phyloP scores from a whole-genome alignment of 2,113 vertebrate genomes.

The Tympanuchus pallidicinctus region DNA sequence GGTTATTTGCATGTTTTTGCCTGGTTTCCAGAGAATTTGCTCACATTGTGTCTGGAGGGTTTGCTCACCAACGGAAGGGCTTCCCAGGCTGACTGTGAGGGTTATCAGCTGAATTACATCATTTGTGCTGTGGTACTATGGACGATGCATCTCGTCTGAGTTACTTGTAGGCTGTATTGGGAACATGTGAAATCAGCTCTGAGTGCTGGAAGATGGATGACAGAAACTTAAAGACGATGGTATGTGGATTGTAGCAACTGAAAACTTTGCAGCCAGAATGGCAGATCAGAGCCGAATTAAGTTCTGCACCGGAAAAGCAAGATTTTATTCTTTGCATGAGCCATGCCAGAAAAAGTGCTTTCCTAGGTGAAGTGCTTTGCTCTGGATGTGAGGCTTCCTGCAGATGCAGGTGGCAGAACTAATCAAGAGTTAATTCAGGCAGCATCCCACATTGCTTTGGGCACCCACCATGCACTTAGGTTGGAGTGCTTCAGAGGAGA shows the following conservation, averaged over 20 bases:
- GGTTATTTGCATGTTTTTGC: background rate
- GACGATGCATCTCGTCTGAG: background rate
- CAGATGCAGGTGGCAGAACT: conserved; percentile 54
- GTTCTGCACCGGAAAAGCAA: conserved; percentile 7
- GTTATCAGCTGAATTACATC: conserved; percentile 38
- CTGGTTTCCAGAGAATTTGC: background rate
- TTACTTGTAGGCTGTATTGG: conserved; percentile 9
- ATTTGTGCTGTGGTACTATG: background rate
- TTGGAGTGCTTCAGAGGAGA: background rate
- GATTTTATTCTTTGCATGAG: conserved; percentile 22
- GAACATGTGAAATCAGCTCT: background rate
- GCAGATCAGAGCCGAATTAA: background rate
- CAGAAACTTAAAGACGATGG: background rate
- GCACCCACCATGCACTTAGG: background rate
- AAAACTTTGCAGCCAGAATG: background rate
- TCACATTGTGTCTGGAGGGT: background rate
- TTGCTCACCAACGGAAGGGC: background rate
- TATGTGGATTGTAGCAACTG: background rate
- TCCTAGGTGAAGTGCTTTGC: conserved; percentile 44
- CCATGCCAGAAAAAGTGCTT: conserved; percentile 33
- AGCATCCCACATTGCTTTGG: conserved; percentile 2
- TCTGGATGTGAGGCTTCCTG: conserved; percentile 45
- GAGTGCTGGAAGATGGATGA: background rate
- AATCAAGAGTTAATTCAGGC: conserved; percentile 64
- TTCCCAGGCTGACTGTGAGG: background rate